Evolutionary conservation across 2,888 invertebrate species (phyloP).

Genomic region (Drosophila pseudotalamancana): DNA sequence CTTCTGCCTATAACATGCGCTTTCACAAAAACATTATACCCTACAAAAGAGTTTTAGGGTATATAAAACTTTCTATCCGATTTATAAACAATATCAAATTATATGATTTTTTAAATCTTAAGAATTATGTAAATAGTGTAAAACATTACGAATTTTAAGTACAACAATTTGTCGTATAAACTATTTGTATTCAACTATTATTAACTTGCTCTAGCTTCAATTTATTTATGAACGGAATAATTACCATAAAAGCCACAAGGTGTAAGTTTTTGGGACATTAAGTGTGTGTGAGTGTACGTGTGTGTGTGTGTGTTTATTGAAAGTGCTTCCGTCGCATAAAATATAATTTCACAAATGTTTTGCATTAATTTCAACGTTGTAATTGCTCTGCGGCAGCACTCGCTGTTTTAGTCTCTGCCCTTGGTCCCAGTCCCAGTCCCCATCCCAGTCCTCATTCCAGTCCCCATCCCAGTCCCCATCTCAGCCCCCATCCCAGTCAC

Average conservation of each 20-base stretch:
- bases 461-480: background rate
- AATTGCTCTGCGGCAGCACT: slow-evolving; percentile 37
- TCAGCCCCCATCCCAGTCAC: background rate
- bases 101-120: too few relatives aligned
- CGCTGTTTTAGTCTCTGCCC: background rate
- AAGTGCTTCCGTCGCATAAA: slow-evolving; percentile 23
- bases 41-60: too few relatives aligned
- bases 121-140: too few relatives aligned
- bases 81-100: too few relatives aligned
- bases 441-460: background rate
- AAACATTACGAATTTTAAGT: too few relatives aligned
- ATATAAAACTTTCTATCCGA: too few relatives aligned
- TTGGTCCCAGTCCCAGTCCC: background rate
- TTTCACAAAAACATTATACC: too few relatives aligned
- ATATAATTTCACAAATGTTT: slow-evolving; percentile 51
- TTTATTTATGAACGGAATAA: background rate
- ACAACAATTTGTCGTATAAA: too few relatives aligned
- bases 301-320: slow-evolving; percentile 4
- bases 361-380: slow-evolving; percentile 45
- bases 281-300: background rate
- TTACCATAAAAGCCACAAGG: background rate
- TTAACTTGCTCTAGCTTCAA: background rate
- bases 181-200: too few relatives aligned
- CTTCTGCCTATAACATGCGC: too few relatives aligned
- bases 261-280: slow-evolving; percentile 11